Evolutionary conservation across 2,113 vertebrate species (phyloP).

Genomic region (Triplophysa rosa): DNA sequence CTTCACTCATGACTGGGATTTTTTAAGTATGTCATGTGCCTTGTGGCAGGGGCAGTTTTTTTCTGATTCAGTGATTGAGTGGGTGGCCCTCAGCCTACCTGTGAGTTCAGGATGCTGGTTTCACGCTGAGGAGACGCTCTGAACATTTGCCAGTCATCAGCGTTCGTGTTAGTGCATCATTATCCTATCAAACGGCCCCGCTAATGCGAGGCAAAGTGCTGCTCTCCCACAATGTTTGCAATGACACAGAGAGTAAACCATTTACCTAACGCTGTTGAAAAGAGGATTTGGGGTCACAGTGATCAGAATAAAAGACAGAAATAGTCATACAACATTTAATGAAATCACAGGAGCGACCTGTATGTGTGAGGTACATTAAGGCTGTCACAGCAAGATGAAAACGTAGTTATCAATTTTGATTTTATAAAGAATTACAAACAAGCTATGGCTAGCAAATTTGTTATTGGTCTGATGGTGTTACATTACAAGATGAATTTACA

Average conservation of each 20-base stretch:
- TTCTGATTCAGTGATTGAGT: conserved; percentile 20
- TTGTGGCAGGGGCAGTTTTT: not conserved
- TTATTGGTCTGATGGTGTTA: too few relatives aligned
- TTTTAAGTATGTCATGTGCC: not conserved
- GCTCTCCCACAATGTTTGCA: conserved; percentile 16
- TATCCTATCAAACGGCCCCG: conserved; percentile 36
- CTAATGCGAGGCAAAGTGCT: conserved; percentile 13
- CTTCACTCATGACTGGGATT: not conserved
- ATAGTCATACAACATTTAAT: conserved; percentile 46
- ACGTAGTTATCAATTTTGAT: too few relatives aligned
- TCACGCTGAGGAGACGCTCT: conserved; percentile 9
- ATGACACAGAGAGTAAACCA: not conserved
- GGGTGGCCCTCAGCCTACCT: conserved; percentile 28
- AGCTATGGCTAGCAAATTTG: too few relatives aligned
- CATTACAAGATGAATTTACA: too few relatives aligned
- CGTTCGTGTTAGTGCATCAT: conserved; percentile 9
- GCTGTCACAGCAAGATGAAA: too few relatives aligned
- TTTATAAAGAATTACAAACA: too few relatives aligned
- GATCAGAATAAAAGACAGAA: conserved; percentile 44
- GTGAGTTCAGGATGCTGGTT: conserved; percentile 1
- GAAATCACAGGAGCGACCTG: not conserved
- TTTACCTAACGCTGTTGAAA: not conserved
- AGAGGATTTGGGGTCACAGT: conserved; percentile 30
- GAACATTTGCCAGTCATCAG: conserved; percentile 15
- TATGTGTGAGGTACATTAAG: too few relatives aligned